Conservation (phyloP, 2,797 vertebrate species). For the Enteromius viviparus region DNA sequence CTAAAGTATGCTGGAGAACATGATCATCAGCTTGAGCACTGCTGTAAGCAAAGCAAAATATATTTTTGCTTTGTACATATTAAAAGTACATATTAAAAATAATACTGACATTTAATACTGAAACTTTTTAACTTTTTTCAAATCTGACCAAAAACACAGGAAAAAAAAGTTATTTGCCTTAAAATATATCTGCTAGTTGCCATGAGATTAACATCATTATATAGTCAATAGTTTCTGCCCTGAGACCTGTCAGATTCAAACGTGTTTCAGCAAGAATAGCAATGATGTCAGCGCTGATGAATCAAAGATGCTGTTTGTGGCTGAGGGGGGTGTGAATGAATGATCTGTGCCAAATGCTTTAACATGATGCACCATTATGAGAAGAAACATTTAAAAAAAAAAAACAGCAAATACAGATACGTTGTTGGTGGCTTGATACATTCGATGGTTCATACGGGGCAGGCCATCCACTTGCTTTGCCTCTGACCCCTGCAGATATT, state of each 20-base stretch:
- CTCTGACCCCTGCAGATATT: constrained; percentile 48
- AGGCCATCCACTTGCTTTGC: constrained; percentile 34
- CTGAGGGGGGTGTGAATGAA: neutral
- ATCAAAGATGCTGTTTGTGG: constrained; percentile 20
- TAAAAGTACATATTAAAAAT: too few species aligned
- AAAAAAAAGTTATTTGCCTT: neutral
- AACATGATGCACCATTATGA: constrained; percentile 2
- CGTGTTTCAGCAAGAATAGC: constrained; percentile 26
- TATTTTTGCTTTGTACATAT: neutral
- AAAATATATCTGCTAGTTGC: neutral
- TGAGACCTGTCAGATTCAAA: constrained; percentile 19
- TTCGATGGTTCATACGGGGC: neutral
- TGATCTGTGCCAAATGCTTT: neutral
- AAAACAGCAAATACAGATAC: constrained; percentile 3
- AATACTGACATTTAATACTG: neutral
- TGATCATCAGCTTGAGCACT: neutral
- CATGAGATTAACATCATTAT: constrained; percentile 7
- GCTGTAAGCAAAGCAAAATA: neutral
- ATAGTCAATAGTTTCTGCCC: neutral
- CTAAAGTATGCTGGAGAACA: neutral
- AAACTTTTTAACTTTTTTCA: too few species aligned
- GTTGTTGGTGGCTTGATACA: neutral
- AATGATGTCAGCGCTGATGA: constrained; percentile 39
- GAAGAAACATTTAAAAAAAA: constrained; percentile 13
- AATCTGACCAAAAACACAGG: neutral